Evolutionary conservation across 2,113 vertebrate genomes (phyloP).

Genomic region (Ptyas mucosa): DNA sequence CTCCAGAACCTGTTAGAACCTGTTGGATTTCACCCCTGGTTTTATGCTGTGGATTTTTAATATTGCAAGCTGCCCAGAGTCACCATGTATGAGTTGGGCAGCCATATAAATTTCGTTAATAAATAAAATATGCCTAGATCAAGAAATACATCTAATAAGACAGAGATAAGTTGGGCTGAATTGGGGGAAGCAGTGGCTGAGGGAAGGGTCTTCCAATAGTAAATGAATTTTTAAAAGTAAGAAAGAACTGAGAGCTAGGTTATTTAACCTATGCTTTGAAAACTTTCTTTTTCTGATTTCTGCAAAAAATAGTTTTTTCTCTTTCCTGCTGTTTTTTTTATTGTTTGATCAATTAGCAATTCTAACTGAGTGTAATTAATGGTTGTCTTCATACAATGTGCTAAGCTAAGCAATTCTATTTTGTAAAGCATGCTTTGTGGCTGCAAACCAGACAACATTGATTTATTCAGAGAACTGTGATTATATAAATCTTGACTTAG

Average conservation of each 20-base stretch:
- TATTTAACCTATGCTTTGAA: not conserved
- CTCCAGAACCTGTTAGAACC: no score
- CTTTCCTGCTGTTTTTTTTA: not conserved
- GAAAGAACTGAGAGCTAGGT: not conserved
- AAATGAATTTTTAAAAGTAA: not conserved
- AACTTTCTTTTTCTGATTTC: not conserved
- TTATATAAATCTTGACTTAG: not conserved
- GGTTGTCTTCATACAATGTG: not conserved
- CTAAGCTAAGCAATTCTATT: not conserved
- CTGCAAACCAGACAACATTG: not conserved
- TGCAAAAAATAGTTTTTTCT: not conserved
- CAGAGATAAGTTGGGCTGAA: not conserved
- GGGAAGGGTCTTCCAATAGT: not conserved
- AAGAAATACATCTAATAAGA: not conserved
- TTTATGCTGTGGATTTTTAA: not conserved
- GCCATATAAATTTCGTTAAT: not conserved
- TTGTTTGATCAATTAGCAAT: not conserved
- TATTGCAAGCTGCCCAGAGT: not conserved
- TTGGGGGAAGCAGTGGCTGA: not conserved
- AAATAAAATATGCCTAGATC: not conserved
- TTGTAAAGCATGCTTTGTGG: not conserved
- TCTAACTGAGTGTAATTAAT: not conserved
- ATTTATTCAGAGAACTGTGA: not conserved
- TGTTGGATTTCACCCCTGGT: no score
- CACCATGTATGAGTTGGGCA: not conserved